Evolutionary conservation across 2,888 invertebrate genomes (phyloP).

Genomic region (Campoplex capitator): DNA sequence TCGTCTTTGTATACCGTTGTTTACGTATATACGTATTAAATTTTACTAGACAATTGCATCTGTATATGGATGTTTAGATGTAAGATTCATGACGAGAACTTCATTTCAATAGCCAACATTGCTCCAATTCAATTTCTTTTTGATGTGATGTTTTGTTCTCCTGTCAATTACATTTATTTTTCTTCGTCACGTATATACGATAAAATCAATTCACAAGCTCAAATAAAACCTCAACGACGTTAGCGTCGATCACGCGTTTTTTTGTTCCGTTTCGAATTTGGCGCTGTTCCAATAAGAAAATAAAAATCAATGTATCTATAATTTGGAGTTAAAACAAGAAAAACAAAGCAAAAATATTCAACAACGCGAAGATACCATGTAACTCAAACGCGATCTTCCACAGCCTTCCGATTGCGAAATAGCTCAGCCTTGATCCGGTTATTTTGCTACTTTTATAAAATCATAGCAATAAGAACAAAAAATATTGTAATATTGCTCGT

Average conservation of each 20-base stretch:
- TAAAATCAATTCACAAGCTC: constrained; percentile 56
- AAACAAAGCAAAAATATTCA: constrained; percentile 32
- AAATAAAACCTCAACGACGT: constrained; percentile 44
- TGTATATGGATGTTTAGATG: constrained; percentile 53
- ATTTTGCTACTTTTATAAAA: constrained; percentile 84
- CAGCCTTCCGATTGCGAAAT: constrained; percentile 77
- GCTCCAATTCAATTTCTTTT: constrained; percentile 7
- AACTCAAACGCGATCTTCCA: constrained; percentile 66
- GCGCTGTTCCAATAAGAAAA: constrained; percentile 46
- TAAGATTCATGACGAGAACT: constrained; percentile 41
- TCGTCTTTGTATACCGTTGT: constrained; percentile 61
- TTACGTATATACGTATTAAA: constrained; percentile 33
- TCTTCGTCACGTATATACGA: constrained; percentile 24
- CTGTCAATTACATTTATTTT: not conserved
- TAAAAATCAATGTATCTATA: constrained; percentile 30
- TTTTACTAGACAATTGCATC: constrained; percentile 61
- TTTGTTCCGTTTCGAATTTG: constrained; percentile 58
- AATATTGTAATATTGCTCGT: constrained; percentile 53
- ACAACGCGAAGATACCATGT: constrained; percentile 56
- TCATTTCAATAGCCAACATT: constrained; percentile 31
- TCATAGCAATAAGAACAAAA: constrained; percentile 68
- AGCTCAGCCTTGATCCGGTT: constrained; percentile 82
- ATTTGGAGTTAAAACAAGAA: constrained; percentile 37
- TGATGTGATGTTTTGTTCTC: constrained; percentile 7
- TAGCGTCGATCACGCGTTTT: constrained; percentile 54